Conservation (phyloP, 2,113 vertebrate genomes). For the pig (Sus scrofa) region DNA sequence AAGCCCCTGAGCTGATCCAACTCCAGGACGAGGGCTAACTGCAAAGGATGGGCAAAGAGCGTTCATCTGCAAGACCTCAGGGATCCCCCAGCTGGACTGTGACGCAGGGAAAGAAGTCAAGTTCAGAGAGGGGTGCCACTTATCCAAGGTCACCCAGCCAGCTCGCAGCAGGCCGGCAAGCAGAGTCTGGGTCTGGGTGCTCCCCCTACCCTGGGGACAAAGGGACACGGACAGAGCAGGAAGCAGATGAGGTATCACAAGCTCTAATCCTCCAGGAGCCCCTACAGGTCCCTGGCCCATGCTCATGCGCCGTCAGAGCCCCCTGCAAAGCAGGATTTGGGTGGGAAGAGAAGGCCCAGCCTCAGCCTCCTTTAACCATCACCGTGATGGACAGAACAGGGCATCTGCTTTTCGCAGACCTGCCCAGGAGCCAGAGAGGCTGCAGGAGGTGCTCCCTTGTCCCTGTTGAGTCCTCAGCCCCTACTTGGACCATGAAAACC, state of each 20-base stretch:
- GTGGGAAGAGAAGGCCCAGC: neutral
- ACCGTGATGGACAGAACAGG: neutral
- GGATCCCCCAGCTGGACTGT: neutral
- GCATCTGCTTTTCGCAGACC: neutral
- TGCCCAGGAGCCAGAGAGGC: neutral
- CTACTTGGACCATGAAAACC: neutral
- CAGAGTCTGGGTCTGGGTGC: neutral
- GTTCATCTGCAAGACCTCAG: neutral
- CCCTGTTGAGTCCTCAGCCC: neutral
- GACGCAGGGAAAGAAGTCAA: neutral
- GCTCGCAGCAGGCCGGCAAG: neutral
- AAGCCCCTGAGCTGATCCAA: neutral
- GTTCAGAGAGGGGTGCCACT: neutral
- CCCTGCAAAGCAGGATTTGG: neutral
- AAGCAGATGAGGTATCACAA: neutral
- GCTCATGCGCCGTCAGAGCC: neutral
- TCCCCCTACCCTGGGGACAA: neutral
- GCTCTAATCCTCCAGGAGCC: too few species aligned
- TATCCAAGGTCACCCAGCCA: neutral
- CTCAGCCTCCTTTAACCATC: too few species aligned
- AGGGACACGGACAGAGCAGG: neutral
- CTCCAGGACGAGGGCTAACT: neutral
- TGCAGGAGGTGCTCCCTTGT: neutral
- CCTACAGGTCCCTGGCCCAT: accelerated
- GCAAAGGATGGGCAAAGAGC: neutral